Base-by-base conservation (phyloP, 2,888 invertebrate genomes). In the Anaspis maculata region DNA sequence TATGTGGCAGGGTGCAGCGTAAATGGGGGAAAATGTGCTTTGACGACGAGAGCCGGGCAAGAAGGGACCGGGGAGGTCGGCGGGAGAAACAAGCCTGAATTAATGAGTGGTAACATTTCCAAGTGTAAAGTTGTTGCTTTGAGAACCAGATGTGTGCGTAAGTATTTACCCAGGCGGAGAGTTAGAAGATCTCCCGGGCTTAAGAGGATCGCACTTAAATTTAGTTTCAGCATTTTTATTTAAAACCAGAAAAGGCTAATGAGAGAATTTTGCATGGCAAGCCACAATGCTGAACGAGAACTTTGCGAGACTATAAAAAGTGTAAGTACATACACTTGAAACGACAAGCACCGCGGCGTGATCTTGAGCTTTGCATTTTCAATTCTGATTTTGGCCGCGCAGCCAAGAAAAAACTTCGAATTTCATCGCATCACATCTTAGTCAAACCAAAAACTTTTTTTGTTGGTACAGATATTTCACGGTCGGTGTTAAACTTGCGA, bases 41-140 rank as follows among this genome's bases (percentile, higher is more conserved):
- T 44, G 49, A 46, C 48, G 50, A 37, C 30, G 44, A 37, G 30
- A 25, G 34, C 31, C 30, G 24, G 32, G 30, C 32, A 19, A 27
- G 38, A 32, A 30, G 32, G 41, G 40, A 27, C 31, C 23, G 38
- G 27, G 34, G 30, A 39, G 39, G 30, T 34, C 23, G 38, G 27
- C 33, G 30, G 40, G 39, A 40, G 49, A 49, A 54, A 52, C 50
- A 50, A 49, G 52, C 47, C 48, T 54, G 54, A 56, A 56, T 56
- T 56, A 56, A 56, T 52, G 52, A 54, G 52, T 54, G 54, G 53
- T 54, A 53, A 55, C 56, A 56, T 54, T 55, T 56, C 52, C 52
- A 51, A 53, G 54, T 54, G 56, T 50, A 52, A 53, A 56, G 56
- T 56, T 54, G 54, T 48, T 45, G 52, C 49, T 51, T 47, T 52